phyloP scores from a whole-genome alignment of 2,113 vertebrate genomes.

The Toxotes jaculatrix region DNA sequence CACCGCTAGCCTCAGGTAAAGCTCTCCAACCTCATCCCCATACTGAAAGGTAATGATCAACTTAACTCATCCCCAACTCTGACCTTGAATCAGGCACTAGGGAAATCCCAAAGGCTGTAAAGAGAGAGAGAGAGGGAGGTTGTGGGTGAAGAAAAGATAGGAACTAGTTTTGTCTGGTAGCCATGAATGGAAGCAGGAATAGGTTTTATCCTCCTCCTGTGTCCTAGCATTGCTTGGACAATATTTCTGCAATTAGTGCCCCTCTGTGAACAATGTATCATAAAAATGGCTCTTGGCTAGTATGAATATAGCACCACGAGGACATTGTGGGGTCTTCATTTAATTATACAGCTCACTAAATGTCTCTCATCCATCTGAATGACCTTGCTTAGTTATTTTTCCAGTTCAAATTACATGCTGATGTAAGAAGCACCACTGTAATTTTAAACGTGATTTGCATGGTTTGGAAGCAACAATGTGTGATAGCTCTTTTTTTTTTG shows the following conservation, averaged over 20 bases:
- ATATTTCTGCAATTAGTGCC: slow-evolving; percentile 59
- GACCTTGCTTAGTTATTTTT: slow-evolving; percentile 69
- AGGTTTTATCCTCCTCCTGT: slow-evolving; percentile 35
- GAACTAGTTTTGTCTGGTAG: slow-evolving; percentile 1
- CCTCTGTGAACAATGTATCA: slow-evolving; percentile 64
- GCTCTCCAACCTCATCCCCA: slow-evolving; percentile 5
- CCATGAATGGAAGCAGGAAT: slow-evolving; percentile 12
- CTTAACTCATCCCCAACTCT: slow-evolving; percentile 2
- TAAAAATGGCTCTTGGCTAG: slow-evolving; percentile 57
- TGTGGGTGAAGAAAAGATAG: slow-evolving; percentile 8
- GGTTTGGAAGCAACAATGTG: background rate
- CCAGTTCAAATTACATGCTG: slow-evolving; percentile 61
- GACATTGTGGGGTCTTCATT: slow-evolving; percentile 67
- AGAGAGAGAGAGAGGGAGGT: background rate
- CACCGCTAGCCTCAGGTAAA: slow-evolving; percentile 37
- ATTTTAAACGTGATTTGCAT: slow-evolving; percentile 40
- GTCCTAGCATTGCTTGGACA: slow-evolving; percentile 19
- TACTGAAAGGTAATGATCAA: slow-evolving; percentile 10
- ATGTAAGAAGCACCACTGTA: slow-evolving; percentile 45
- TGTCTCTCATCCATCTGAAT: slow-evolving; percentile 71
- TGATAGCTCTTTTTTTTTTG: background rate
- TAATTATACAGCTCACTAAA: slow-evolving; percentile 74
- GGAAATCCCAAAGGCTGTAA: slow-evolving; percentile 2
- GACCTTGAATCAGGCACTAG: slow-evolving; percentile 44
- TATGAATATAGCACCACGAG: slow-evolving; percentile 62